Percentiles rank a stretch among this genome's conserved stretches.
These are phyloP conservation scores for Morbakka virulenta DNA, from an alignment of 30 jellyfish, hydroid and myxozoan species.

Conservation along the genomic window DNA sequence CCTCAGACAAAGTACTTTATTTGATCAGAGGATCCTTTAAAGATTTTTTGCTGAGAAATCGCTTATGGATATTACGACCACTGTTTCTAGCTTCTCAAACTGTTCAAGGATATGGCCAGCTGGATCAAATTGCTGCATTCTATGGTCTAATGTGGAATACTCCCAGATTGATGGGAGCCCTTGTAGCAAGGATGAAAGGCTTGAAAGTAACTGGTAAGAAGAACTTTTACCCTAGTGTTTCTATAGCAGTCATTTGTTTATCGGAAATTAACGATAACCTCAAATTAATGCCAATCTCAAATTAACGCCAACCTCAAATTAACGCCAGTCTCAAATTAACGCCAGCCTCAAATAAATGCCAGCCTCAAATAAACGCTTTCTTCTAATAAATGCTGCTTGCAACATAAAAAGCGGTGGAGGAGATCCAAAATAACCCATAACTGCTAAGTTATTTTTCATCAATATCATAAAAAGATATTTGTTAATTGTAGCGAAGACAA, in stretches of 20 bases:
- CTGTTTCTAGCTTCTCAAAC: slow-evolving; percentile 65
- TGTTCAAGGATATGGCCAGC: slow-evolving; percentile 91
- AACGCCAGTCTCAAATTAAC: too few relatives aligned
- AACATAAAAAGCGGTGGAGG: too few relatives aligned
- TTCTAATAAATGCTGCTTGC: too few relatives aligned
- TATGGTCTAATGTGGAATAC: slow-evolving; percentile 96
- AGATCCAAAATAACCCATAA: too few relatives aligned
- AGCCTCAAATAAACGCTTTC: too few relatives aligned
- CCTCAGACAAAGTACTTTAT: slow-evolving; percentile 58
- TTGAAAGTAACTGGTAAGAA: slow-evolving; percentile 40
- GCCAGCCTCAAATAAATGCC: too few relatives aligned
- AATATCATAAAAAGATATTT: too few relatives aligned
- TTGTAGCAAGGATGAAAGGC: slow-evolving; percentile 49
- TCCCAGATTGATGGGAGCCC: slow-evolving; percentile 66
- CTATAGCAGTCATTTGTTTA: not conserved
- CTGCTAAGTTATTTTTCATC: too few relatives aligned
- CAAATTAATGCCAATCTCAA: too few relatives aligned
- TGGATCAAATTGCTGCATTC: slow-evolving; percentile 81
- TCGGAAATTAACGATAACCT: too few relatives aligned
- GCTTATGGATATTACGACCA: slow-evolving; percentile 54
- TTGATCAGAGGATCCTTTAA: slow-evolving; percentile 65
- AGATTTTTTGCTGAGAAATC: slow-evolving; percentile 52
- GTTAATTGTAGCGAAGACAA: too few relatives aligned
- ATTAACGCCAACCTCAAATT: too few relatives aligned
- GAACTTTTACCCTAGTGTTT: not conserved